These are phyloP conservation scores for Scylla paramamosain DNA, from an alignment of 1,140 invertebrate species.

Conservation along the genomic window DNA sequence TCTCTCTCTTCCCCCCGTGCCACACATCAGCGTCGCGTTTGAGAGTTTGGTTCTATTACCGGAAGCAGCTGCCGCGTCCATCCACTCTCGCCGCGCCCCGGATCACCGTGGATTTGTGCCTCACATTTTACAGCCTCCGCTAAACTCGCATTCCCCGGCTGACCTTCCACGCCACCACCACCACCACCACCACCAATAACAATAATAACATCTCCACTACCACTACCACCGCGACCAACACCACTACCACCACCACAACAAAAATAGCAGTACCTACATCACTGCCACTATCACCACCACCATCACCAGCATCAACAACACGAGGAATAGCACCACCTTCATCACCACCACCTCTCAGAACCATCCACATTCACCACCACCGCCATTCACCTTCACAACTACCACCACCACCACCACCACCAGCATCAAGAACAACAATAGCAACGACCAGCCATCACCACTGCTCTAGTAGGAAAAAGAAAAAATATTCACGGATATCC, in stretches of 20 bases:
- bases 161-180: neutral
- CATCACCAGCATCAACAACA: no score
- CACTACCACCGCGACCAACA: no score
- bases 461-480: no score
- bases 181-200: neutral
- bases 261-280: neutral
- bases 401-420: conserved; percentile 6
- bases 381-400: neutral
- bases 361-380: neutral
- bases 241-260: no score
- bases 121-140: no score
- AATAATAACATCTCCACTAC: neutral
- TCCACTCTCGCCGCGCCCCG: neutral
- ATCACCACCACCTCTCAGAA: no score
- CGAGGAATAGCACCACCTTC: neutral
- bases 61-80: neutral
- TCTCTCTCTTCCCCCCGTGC: no score
- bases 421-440: neutral
- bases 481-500: no score
- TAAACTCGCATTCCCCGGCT: no score
- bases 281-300: no score
- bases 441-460: no score
- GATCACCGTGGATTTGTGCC: no score
- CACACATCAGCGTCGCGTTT: neutral
- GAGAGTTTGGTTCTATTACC: neutral